Evolutionary conservation across 2,888 invertebrate genomes (phyloP).

Genomic region (Rhingia rostrata): DNA sequence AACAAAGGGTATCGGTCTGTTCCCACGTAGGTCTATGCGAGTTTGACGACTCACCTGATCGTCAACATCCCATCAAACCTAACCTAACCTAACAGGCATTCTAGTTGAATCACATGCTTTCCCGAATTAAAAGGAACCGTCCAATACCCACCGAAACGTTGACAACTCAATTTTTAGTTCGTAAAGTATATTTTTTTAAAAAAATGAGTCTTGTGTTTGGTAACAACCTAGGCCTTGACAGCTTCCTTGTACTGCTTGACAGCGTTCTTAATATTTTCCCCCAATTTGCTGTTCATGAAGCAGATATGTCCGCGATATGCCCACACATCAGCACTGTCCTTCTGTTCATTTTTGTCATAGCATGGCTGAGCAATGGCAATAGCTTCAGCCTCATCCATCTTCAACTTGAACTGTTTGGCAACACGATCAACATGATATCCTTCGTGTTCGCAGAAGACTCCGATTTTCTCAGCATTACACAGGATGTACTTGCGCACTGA

Average conservation of each 20-base stretch:
- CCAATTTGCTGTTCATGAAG: slow-evolving; percentile 79
- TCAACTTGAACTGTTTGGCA: slow-evolving; percentile 80
- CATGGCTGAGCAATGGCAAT: slow-evolving; percentile 79
- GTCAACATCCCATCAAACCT: too few species aligned
- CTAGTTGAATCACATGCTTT: too few species aligned
- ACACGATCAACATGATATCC: slow-evolving; percentile 80
- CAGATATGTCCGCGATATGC: slow-evolving; percentile 81
- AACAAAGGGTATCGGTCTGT: too few species aligned
- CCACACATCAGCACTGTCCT: slow-evolving; percentile 79
- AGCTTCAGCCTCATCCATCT: slow-evolving; percentile 79
- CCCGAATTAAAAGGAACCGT: too few species aligned
- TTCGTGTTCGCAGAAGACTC: slow-evolving; percentile 78
- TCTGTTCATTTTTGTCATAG: slow-evolving; percentile 78
- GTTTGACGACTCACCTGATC: too few species aligned
- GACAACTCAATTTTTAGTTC: neutral
- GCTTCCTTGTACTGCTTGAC: neutral
- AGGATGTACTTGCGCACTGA: slow-evolving; percentile 79
- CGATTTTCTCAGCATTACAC: slow-evolving; percentile 79
- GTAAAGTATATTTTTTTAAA: neutral
- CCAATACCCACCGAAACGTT: too few species aligned
- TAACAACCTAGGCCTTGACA: neutral
- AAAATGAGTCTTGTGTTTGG: slow-evolving; percentile 1
- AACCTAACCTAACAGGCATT: too few species aligned
- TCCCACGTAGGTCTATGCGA: too few species aligned
- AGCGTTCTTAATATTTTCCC: slow-evolving; percentile 78